Conservation (phyloP, 2,113 vertebrate species). For the Rhinolophus ferrumequinum region DNA sequence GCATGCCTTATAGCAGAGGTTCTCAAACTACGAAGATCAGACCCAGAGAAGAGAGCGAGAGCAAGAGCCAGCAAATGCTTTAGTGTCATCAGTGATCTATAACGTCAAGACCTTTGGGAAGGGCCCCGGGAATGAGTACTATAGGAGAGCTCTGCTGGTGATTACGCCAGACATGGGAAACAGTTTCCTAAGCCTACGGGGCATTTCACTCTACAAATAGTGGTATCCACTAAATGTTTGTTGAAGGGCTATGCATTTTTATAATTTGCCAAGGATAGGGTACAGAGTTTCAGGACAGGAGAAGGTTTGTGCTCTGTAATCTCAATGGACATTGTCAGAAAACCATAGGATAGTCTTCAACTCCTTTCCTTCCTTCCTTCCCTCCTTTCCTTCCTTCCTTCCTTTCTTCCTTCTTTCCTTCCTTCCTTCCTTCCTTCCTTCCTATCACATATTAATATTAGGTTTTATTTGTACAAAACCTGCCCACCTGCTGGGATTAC, state of each 20-base stretch:
- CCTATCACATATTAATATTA: background rate
- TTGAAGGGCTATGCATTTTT: background rate
- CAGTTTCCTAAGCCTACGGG: background rate
- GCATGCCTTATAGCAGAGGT: background rate
- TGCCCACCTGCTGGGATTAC: background rate
- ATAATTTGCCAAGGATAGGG: background rate
- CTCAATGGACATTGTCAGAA: background rate
- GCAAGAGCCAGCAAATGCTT: accelerated
- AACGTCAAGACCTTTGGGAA: background rate
- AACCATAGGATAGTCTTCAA: background rate
- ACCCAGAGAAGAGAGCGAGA: background rate
- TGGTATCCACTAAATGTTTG: background rate
- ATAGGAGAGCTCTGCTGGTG: background rate
- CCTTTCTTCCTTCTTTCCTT: background rate
- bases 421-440: background rate
- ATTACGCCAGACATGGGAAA: background rate
- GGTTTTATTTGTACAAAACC: background rate
- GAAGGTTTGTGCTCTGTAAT: background rate
- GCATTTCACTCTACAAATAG: background rate
- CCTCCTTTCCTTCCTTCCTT: background rate
- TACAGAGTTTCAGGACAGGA: background rate
- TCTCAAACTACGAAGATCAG: background rate
- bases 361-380: accelerated
- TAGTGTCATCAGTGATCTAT: background rate
- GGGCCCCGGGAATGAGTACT: background rate